phyloP scores from a whole-genome alignment of 2,113 vertebrate genomes.

The Varanus salvator region DNA sequence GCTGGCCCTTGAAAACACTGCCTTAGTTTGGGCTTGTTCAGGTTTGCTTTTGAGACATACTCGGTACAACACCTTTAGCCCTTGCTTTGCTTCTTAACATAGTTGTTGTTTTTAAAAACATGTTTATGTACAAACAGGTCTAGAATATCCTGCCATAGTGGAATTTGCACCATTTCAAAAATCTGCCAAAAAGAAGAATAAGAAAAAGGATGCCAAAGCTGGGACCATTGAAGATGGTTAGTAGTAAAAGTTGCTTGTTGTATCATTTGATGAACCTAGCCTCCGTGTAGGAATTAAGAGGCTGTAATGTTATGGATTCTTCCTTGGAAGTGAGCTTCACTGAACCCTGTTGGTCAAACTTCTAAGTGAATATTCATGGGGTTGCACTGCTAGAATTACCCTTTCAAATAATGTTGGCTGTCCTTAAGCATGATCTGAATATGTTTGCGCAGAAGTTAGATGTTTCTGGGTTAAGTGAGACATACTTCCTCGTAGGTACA shows the following conservation, averaged over 20 bases:
- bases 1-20: not conserved
- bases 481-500: not conserved
- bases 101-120: not conserved
- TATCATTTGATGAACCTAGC: not conserved
- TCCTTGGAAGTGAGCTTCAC: not conserved
- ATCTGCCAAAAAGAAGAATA: constrained; percentile 95
- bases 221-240: constrained; percentile 95
- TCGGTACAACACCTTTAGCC: not conserved
- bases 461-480: not conserved
- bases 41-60: not conserved
- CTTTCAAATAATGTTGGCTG: not conserved
- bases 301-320: not conserved
- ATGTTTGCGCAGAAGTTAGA: not conserved
- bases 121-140: constrained; percentile 79
- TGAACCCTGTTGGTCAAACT: not conserved
- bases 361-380: not conserved
- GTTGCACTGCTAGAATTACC: not conserved
- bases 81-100: not conserved
- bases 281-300: not conserved
- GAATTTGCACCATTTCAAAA: constrained; percentile 99
- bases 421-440: not conserved
- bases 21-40: not conserved
- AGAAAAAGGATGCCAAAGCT: constrained; percentile 96
- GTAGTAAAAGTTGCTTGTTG: constrained; percentile 42
- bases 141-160: constrained; percentile 95